Conservation (phyloP, 2,113 vertebrate species). For the Chaenogobius annularis region DNA sequence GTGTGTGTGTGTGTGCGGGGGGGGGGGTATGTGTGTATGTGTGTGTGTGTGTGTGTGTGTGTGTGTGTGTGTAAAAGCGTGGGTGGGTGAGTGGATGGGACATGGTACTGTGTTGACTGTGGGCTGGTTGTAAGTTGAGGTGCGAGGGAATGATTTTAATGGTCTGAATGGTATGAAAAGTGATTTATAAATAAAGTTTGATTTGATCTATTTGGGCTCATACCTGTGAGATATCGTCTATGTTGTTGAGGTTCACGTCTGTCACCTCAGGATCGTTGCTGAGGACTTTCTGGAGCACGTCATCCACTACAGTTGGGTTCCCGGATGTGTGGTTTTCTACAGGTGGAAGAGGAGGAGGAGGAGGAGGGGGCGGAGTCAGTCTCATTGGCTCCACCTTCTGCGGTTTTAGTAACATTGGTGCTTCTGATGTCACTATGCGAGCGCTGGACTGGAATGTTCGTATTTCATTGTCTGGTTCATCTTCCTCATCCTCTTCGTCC, state of each 20-base stretch:
- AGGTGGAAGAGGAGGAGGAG: slow-evolving; percentile 19
- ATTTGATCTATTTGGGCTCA: slow-evolving; percentile 7
- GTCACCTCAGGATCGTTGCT: slow-evolving; percentile 83
- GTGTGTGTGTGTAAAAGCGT: too few species aligned
- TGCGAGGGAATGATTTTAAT: too few species aligned
- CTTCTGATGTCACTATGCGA: slow-evolving; percentile 32
- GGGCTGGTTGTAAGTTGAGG: too few species aligned
- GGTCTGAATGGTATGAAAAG: too few species aligned
- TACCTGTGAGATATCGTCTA: slow-evolving; percentile 90
- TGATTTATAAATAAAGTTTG: not conserved
- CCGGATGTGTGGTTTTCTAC: slow-evolving; percentile 64
- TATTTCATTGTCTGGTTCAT: slow-evolving; percentile 70
- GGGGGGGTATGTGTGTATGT: too few species aligned
- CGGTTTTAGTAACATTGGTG: slow-evolving; percentile 44
- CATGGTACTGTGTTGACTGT: too few species aligned
- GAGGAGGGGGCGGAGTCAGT: slow-evolving; percentile 68
- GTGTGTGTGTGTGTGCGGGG: too few species aligned
- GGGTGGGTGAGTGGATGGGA: too few species aligned
- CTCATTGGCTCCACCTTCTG: slow-evolving; percentile 65
- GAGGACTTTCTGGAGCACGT: slow-evolving; percentile 84
- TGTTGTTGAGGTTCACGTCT: slow-evolving; percentile 96
- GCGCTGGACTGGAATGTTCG: slow-evolving; percentile 61
- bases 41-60: too few species aligned
- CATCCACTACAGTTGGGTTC: slow-evolving; percentile 92
- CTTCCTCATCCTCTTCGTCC: slow-evolving; percentile 73